Conservation (phyloP, 2,888 invertebrate species). For the Agrochola litura region DNA sequence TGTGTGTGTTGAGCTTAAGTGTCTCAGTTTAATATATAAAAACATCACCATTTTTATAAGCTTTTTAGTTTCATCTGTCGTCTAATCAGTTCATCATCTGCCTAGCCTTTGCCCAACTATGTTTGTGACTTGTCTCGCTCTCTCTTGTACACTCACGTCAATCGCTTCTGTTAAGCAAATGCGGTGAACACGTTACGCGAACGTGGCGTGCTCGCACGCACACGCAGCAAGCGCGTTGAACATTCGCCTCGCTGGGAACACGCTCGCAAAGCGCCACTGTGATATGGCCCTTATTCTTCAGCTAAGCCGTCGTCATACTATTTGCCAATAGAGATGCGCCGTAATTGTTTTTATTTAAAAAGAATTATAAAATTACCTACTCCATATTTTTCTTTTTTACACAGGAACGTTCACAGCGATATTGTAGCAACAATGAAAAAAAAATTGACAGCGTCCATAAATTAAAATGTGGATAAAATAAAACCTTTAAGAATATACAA, state of each 20-base stretch:
- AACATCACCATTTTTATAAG: not conserved
- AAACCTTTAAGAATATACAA: slow-evolving; percentile 28
- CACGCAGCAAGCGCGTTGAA: no score
- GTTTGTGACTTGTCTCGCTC: no score
- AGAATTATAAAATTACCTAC: not conserved
- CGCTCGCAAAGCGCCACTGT: no score
- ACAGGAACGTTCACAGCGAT: not conserved
- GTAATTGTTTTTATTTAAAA: not conserved
- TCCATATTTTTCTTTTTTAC: slow-evolving; percentile 4
- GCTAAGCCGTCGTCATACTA: not conserved
- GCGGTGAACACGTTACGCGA: no score
- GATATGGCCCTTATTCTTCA: not conserved
- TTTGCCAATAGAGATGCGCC: not conserved
- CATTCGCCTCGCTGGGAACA: no score
- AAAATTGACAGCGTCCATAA: slow-evolving; percentile 45
- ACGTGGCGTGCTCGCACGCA: no score
- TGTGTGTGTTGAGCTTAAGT: no score
- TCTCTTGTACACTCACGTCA: no score
- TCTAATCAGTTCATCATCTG: not conserved
- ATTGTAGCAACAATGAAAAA: slow-evolving; percentile 37
- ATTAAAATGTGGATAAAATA: slow-evolving; percentile 52
- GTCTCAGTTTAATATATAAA: no score
- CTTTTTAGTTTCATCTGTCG: not conserved
- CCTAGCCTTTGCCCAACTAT: no score
- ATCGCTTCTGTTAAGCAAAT: no score